Evolutionary conservation across 2,113 vertebrate species (phyloP).

Genomic region (Hydrochoerus hydrochaeris): DNA sequence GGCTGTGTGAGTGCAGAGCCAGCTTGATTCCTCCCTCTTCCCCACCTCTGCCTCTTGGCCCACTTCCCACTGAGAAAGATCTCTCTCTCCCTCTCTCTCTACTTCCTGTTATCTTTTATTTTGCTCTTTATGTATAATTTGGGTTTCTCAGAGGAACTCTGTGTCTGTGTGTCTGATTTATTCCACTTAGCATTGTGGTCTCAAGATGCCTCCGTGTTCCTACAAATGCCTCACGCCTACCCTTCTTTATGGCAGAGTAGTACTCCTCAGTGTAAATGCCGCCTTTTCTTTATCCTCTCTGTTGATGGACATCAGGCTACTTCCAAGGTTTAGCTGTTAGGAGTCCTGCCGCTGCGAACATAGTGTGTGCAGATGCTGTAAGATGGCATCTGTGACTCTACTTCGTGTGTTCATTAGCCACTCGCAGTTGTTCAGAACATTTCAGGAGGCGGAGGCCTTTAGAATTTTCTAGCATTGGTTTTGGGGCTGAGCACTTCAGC

Average conservation of each 20-base stretch:
- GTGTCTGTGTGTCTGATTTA: background rate
- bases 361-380: background rate
- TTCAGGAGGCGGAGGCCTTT: background rate
- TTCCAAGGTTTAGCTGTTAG: background rate
- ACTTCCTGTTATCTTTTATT: background rate
- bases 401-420: background rate
- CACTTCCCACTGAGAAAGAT: background rate
- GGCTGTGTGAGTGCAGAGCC: too few species aligned
- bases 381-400: background rate
- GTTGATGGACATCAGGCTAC: background rate
- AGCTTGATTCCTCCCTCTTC: background rate
- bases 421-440: background rate
- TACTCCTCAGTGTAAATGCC: background rate
- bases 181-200: background rate
- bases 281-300: background rate
- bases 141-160: background rate
- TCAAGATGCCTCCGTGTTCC: background rate
- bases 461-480: background rate
- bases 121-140: background rate
- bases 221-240: background rate
- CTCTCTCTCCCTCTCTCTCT: background rate
- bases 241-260: background rate
- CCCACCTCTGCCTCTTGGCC: background rate
- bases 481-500: background rate
- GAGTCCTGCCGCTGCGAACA: background rate